A percentile compares a stretch with the other conserved stretches of the same genome.
These are phyloP conservation scores for Panzeria rudis DNA, from an alignment of 2,888 invertebrate genomes.

Conservation along the genomic window DNA sequence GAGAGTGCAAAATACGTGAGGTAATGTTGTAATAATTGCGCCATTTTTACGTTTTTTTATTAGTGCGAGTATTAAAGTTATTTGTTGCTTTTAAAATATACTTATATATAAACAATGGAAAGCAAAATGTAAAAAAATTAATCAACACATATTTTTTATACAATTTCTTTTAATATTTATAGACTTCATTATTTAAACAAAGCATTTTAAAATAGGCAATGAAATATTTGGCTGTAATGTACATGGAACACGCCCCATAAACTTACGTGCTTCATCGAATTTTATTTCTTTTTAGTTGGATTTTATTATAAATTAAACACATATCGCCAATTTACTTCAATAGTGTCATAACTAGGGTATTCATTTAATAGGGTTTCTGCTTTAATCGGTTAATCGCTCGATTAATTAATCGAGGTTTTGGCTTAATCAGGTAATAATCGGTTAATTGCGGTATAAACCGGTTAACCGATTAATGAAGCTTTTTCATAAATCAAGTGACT, in stretches of 20 bases:
- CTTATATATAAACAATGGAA: constrained; percentile 17
- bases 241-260: constrained; percentile 34
- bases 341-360: no score
- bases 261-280: constrained; percentile 3
- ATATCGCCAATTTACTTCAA: no score
- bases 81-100: constrained; percentile 12
- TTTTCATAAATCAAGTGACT: no score
- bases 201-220: constrained; percentile 14
- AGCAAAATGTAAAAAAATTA: constrained; percentile 20
- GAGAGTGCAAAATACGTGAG: constrained; percentile 59
- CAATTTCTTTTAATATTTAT: constrained; percentile 24
- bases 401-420: no score
- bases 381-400: no score
- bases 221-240: neutral
- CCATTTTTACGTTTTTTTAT: constrained; percentile 47
- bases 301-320: neutral
- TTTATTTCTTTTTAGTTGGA: constrained; percentile 6
- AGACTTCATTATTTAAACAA: constrained; percentile 36
- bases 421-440: no score
- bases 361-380: no score
- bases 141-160: neutral
- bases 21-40: constrained; percentile 64
- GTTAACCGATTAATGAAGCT: no score
- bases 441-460: no score
- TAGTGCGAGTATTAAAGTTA: neutral